Base-by-base conservation (phyloP, 2,888 invertebrate species). In the Vanessa cardui region DNA sequence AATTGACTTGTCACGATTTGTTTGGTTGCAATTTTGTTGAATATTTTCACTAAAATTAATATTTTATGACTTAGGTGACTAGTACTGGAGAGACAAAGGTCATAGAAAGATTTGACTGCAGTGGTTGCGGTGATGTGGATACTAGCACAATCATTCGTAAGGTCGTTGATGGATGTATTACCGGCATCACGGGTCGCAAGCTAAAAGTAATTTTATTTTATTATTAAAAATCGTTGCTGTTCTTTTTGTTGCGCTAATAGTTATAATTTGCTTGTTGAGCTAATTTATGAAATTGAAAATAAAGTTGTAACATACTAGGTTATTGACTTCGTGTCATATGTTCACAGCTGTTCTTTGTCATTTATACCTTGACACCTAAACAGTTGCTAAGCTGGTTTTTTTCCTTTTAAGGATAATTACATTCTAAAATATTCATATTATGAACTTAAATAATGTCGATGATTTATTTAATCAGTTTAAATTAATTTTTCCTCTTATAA, bases 61-160 rank as follows among this genome's bases (percentile, higher is more conserved):
- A 69, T 68, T 73, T 71, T 78, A 72, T 68, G 73, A 33, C 82
- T 71, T 84, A 99, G 98, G 94, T 95, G 74, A 97, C 99, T 18
- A 95, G 96, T 69, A 96, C 97, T 84, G 98, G 98, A 54, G 96
- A 97, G 80, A 95, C 96, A 20, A 99, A 99, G 93, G 96, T 99
- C 61, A 95, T 99, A 80, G 99, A 99, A 86, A 94, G 99, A 70
- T 97, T 96, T 83, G 99, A 99, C 92, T 98, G 98, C 81, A 97
- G 97, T 77, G 99, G 99, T 21, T 97, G 98, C 82, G 99, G 99
- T 6, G 99, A 99, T 94, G 98, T 99, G 66, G 97, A 97, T 86
- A 98, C 98, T 8, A 96, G 96, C 62, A 90, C 93, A n/a, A 78
- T 89, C 74, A 82, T 88, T 70, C 92, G 84, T 69, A 93, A 94